Evolutionary conservation across 92 coral and sea anemone genomes (phyloP).

Genomic region (Epizoanthus ramosus): DNA sequence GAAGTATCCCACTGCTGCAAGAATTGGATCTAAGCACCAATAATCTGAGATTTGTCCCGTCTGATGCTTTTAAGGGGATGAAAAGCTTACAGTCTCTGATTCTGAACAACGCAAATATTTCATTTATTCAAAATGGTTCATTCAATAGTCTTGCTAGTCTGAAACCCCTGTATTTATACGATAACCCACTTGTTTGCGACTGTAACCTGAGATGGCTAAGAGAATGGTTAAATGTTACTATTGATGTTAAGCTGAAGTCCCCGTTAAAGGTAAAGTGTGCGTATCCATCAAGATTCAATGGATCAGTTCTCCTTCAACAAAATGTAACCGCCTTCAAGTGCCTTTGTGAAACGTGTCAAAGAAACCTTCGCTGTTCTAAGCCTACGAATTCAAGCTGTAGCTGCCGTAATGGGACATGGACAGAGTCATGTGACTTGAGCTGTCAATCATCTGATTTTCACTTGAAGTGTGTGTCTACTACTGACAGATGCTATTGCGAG

Average conservation of each 20-base stretch:
- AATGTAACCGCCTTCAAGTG: conserved; percentile 18
- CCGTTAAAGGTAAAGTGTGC: conserved; percentile 16
- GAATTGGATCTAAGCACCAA: conserved; percentile 61
- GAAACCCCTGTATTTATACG: conserved; percentile 27
- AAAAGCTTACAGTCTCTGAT: conserved; percentile 39
- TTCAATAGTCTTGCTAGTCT: conserved; percentile 38
- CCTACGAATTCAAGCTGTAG: conserved; percentile 13
- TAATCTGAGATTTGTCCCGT: conserved; percentile 44
- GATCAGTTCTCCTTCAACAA: conserved; percentile 8
- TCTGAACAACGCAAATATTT: conserved; percentile 51
- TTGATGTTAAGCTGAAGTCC: neutral
- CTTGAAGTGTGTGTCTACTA: conserved; percentile 4
- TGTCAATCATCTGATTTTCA: neutral
- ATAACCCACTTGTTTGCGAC: conserved; percentile 59
- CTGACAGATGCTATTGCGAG: conserved; percentile 8
- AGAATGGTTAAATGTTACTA: conserved; percentile 49
- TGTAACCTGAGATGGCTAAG: conserved; percentile 58
- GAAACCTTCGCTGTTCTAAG: conserved; percentile 13
- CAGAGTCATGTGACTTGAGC: conserved; percentile 22
- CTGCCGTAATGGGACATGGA: conserved; percentile 5
- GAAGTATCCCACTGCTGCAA: conserved; percentile 1
- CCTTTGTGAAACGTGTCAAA: conserved; percentile 21
- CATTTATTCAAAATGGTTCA: conserved; percentile 55
- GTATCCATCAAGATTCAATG: neutral
- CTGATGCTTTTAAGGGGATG: conserved; percentile 46